phyloP scores from a whole-genome alignment of 2,797 vertebrate species.

The Sebastes variabilis region DNA sequence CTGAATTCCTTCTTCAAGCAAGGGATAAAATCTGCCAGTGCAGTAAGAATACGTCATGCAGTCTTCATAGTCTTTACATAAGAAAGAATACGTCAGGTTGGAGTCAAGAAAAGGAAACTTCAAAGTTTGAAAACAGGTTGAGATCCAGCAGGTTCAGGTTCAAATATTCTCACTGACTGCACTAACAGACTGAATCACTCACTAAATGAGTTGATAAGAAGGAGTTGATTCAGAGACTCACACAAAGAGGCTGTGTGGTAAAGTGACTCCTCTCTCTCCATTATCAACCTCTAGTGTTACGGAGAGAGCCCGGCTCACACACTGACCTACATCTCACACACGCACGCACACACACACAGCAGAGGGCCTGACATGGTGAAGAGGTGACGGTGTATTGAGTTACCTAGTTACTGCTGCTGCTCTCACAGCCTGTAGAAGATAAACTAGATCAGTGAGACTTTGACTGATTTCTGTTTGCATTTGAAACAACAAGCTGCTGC shows the following conservation, averaged over 20 bases:
- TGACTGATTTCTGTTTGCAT: neutral
- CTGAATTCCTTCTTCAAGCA: too few species aligned
- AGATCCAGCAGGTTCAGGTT: neutral
- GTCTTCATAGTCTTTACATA: neutral
- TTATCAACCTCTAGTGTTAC: conserved; percentile 48
- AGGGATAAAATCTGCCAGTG: too few species aligned
- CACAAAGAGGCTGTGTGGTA: conserved; percentile 48
- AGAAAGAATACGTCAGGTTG: neutral
- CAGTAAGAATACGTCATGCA: neutral
- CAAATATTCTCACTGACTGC: neutral
- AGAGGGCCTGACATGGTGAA: neutral
- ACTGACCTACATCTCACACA: conserved; percentile 29
- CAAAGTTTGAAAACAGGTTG: neutral
- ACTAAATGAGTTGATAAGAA: neutral
- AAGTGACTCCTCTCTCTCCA: conserved; percentile 35
- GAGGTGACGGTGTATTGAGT: neutral
- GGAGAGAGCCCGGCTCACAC: conserved; percentile 7
- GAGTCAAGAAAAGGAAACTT: neutral
- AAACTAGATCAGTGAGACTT: neutral
- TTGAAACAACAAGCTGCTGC: neutral
- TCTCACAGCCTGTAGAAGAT: neutral
- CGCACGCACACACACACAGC: conserved; percentile 5
- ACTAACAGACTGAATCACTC: neutral
- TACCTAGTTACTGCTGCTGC: neutral
- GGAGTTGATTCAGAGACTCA: neutral